Conservation (phyloP, 2,113 vertebrate genomes). For the Protobothrops mucrosquamatus region DNA sequence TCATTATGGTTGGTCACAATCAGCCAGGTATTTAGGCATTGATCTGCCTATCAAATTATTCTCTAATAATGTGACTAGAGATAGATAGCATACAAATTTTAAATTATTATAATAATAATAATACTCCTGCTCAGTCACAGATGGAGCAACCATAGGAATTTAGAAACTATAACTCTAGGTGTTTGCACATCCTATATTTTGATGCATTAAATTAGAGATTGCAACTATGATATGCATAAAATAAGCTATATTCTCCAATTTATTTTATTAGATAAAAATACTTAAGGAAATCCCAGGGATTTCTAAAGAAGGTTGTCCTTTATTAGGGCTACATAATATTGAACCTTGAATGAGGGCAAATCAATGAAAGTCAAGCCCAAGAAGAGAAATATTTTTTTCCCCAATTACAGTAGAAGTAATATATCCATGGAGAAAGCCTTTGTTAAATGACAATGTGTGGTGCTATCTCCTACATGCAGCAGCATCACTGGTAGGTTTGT, state of each 20-base stretch:
- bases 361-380: background rate
- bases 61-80: background rate
- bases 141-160: background rate
- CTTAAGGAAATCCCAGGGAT: background rate
- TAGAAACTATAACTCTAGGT: background rate
- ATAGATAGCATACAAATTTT: background rate
- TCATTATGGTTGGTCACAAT: too few relatives aligned
- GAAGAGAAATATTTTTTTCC: background rate
- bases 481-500: conserved; percentile 9
- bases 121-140: background rate
- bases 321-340: background rate
- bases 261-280: background rate
- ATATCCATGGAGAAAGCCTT: background rate
- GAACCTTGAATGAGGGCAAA: background rate
- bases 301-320: background rate
- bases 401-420: background rate
- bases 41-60: background rate
- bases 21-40: background rate
- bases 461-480: background rate
- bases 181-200: background rate
- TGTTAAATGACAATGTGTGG: background rate
- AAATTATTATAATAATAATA: background rate
- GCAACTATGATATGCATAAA: background rate
- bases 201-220: background rate
- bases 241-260: background rate